Conservation (phyloP, 2,113 vertebrate genomes). For the Uria aalge region DNA sequence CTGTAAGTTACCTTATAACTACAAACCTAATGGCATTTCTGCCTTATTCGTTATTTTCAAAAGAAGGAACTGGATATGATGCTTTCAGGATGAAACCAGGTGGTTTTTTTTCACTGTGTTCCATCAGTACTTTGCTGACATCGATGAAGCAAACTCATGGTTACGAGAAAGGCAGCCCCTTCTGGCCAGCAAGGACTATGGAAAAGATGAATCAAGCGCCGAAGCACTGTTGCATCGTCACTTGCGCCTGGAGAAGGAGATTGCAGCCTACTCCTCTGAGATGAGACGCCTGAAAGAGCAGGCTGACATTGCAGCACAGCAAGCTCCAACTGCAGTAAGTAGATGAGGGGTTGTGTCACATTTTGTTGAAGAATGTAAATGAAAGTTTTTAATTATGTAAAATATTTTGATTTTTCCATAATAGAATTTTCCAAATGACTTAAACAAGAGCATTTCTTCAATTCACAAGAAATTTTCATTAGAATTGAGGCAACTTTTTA, state of each 20-base stretch:
- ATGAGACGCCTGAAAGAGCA: constrained; percentile 78
- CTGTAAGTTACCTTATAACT: not conserved
- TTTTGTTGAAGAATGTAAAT: not conserved
- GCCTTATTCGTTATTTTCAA: not conserved
- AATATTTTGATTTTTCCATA: not conserved
- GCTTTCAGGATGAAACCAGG: not conserved
- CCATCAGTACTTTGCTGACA: constrained; percentile 84
- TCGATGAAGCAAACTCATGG: constrained; percentile 80
- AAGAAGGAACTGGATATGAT: not conserved
- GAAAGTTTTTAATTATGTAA: fast-evolving
- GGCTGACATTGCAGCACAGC: constrained; percentile 70
- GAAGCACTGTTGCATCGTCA: constrained; percentile 79
- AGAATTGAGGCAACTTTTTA: not conserved
- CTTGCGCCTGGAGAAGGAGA: constrained; percentile 75
- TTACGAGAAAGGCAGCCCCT: constrained; percentile 76
- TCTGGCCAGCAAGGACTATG: constrained; percentile 74
- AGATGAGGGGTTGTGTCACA: not conserved
- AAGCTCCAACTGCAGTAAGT: constrained; percentile 74
- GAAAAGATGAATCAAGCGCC: constrained; percentile 76
- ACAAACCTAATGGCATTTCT: not conserved
- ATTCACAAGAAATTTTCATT: not conserved
- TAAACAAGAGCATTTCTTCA: not conserved
- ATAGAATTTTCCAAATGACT: not conserved
- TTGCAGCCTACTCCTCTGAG: constrained; percentile 76
- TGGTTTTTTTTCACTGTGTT: not conserved